Evolutionary conservation across 2,797 vertebrate species (phyloP).

Genomic region (Novumbra hubbsi): DNA sequence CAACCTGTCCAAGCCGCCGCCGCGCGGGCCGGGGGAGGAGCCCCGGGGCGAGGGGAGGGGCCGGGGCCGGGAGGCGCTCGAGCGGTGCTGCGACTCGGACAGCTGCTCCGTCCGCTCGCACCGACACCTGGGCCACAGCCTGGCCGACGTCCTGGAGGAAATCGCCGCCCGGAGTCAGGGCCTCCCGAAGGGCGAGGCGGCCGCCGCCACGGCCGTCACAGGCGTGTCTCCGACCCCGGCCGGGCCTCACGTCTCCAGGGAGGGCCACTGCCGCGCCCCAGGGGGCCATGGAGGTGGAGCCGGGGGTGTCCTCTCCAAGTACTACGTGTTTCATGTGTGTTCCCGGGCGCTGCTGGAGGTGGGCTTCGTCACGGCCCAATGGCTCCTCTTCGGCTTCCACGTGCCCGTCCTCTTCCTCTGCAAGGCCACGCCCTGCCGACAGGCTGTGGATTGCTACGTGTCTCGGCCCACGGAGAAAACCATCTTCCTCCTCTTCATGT

Average conservation of each 20-base stretch:
- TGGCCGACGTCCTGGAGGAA: slow-evolving; percentile 68
- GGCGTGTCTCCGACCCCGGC: slow-evolving; percentile 26
- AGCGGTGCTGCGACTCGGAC: slow-evolving; percentile 78
- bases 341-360: slow-evolving; percentile 84
- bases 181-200: slow-evolving; percentile 31
- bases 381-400: slow-evolving; percentile 89
- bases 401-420: slow-evolving; percentile 87
- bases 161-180: slow-evolving; percentile 41
- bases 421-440: slow-evolving; percentile 80
- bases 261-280: slow-evolving; percentile 26
- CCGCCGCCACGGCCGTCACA: slow-evolving; percentile 3
- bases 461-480: slow-evolving; percentile 96
- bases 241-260: slow-evolving; percentile 27
- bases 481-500: slow-evolving; percentile 95
- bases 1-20: slow-evolving; percentile 81
- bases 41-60: slow-evolving; percentile 31
- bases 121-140: slow-evolving; percentile 71
- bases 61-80: slow-evolving; percentile 52
- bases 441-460: slow-evolving; percentile 92
- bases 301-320: slow-evolving; percentile 80
- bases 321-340: slow-evolving; percentile 89
- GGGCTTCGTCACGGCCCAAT: slow-evolving; percentile 90
- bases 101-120: slow-evolving; percentile 77
- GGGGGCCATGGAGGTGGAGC: slow-evolving; percentile 32
- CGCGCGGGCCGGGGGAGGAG: slow-evolving; percentile 51